phyloP scores from a whole-genome alignment of 2,888 invertebrate species.

The Trimorus sp. region DNA sequence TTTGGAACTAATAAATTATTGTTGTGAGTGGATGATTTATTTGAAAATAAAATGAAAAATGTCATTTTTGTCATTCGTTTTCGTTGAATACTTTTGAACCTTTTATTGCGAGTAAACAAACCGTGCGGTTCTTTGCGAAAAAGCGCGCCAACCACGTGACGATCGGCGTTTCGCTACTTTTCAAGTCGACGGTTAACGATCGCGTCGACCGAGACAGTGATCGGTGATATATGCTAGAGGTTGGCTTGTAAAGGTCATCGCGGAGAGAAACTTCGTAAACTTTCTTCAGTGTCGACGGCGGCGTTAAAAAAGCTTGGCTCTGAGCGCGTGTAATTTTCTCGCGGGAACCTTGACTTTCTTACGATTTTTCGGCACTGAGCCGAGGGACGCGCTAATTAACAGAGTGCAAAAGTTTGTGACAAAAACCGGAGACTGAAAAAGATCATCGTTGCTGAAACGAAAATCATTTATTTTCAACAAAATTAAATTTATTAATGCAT shows the following conservation, averaged over 20 bases:
- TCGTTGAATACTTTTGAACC: no score
- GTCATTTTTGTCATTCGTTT: no score
- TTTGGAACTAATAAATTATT: no score
- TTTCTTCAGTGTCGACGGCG: slow-evolving; percentile 43
- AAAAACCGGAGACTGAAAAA: no score
- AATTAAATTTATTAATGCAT: no score
- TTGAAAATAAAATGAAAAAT: no score
- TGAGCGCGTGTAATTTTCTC: slow-evolving; percentile 39
- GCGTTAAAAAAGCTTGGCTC: slow-evolving; percentile 41
- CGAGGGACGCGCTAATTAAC: slow-evolving; percentile 4
- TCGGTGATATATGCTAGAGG: slow-evolving; percentile 60
- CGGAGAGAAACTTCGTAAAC: slow-evolving; percentile 53
- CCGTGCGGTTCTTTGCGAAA: not conserved
- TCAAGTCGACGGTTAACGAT: slow-evolving; percentile 60
- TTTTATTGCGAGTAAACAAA: no score
- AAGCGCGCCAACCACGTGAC: slow-evolving; percentile 43
- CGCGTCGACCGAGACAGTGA: slow-evolving; percentile 62
- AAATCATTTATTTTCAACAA: no score
- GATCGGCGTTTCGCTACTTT: slow-evolving; percentile 56
- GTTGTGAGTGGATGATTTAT: no score
- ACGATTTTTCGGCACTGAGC: slow-evolving; percentile 29
- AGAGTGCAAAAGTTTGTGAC: no score
- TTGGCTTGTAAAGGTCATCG: slow-evolving; percentile 54
- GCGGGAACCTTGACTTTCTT: slow-evolving; percentile 49
- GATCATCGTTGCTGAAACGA: no score